Evolutionary conservation across 2,797 vertebrate genomes (phyloP), one percentile per base, ranked within the genome.

Genomic region (Diplodus sargus): DNA sequence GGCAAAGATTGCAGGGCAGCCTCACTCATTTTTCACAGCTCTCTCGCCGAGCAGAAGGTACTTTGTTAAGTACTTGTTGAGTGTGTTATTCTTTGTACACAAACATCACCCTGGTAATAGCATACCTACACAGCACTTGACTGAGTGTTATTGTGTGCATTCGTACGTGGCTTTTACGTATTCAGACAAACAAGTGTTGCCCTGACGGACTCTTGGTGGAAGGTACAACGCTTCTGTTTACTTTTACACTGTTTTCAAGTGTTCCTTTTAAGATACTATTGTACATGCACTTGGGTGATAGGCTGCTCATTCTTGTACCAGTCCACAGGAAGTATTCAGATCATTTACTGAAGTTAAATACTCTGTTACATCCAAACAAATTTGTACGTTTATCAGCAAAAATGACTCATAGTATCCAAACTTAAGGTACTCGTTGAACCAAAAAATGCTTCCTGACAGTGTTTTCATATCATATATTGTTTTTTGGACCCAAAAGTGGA

Each of bases 1-100:
- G 88, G 86, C 84, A 67, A 78, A 91, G 93, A 94, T 94, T 94
- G 93, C 78, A 39, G 39, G 10, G 39, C 89, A 67, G 71, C 78
- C 83, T 69, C 60, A 76, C 72, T 89, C 85, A 88, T 89, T 93
- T 92, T 85, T 89, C 91, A 85, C 86, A 58, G 73, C 74, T 66
- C 86, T 91, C 86, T 90, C 81, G 58, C 60, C 22, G 78, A 91
- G 90, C 90, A 84, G 78, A 86, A 89, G 87, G 83, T 91, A 95
- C 96, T 95, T 96, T 97, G 93, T 91, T 92, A 92, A 94, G 93
- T 91, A 93, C 93, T 94, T 91, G 84, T 90, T 83, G 91, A 94
- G 94, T 93, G 89, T 92, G 90, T 90, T 92, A 88, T 91, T 90
- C 90, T 82, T 74, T 89, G 85, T 85, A 74, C 80, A 90, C 85